Conservation (phyloP, 2,888 invertebrate genomes). For the Spodoptera exigua region DNA sequence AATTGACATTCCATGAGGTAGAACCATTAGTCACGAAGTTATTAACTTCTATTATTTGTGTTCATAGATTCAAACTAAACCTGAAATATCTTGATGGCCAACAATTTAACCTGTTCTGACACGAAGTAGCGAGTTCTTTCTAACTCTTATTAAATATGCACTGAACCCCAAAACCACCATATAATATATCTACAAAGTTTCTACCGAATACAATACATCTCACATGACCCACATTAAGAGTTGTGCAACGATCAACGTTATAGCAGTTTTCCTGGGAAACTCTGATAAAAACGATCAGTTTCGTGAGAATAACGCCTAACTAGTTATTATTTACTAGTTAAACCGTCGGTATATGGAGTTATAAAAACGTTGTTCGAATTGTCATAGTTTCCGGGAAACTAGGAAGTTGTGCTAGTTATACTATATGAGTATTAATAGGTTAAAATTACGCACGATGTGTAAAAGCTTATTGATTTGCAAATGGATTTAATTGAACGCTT, state of each 20-base stretch:
- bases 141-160: too few species aligned
- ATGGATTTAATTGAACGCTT: too few species aligned
- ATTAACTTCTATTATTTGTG: too few species aligned
- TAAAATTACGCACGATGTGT: too few species aligned
- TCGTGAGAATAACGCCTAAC: constrained; percentile 52
- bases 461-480: too few species aligned
- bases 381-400: constrained; percentile 22
- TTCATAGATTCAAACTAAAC: too few species aligned
- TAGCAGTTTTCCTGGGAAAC: constrained; percentile 54
- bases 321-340: constrained; percentile 42
- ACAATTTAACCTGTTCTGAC: too few species aligned
- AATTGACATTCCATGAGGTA: too few species aligned
- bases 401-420: background rate
- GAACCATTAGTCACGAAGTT: too few species aligned
- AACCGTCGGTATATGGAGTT: constrained; percentile 15
- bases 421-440: background rate
- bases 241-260: constrained; percentile 44
- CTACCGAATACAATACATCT: constrained; percentile 35
- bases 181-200: constrained; percentile 42
- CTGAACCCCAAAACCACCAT: constrained; percentile 21
- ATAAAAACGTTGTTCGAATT: constrained; percentile 28
- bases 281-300: constrained; percentile 57
- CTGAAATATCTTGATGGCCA: too few species aligned
- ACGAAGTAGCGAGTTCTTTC: too few species aligned
- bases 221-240: constrained; percentile 40